Conservation (phyloP, 2,113 vertebrate genomes). For the Solea senegalensis region DNA sequence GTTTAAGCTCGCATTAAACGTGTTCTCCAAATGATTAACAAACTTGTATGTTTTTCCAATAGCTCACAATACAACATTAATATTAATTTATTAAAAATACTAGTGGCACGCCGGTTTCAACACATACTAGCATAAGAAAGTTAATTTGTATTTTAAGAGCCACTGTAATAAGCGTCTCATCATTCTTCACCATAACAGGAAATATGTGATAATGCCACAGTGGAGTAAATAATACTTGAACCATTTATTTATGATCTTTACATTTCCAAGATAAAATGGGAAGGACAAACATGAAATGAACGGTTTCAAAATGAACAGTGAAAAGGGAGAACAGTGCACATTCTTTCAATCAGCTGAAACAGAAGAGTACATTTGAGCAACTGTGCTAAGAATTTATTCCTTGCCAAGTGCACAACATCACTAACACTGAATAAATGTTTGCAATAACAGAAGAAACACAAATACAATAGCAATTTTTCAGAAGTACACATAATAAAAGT, state of each 20-base stretch:
- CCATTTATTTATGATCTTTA: conserved; percentile 66
- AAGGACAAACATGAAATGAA: conserved; percentile 21
- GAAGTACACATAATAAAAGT: conserved; percentile 64
- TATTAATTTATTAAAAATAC: too few relatives aligned
- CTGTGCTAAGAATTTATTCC: conserved; percentile 9
- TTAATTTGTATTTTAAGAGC: too few relatives aligned
- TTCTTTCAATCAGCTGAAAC: conserved; percentile 27
- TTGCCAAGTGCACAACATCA: conserved; percentile 28
- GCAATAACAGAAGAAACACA: conserved; percentile 29
- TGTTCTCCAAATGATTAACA: too few relatives aligned
- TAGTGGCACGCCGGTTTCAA: too few relatives aligned
- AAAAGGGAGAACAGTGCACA: conserved; percentile 20
- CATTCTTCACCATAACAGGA: too few relatives aligned
- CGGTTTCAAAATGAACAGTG: conserved; percentile 12
- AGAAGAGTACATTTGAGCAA: conserved; percentile 36
- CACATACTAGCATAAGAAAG: too few relatives aligned
- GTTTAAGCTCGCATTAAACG: too few relatives aligned
- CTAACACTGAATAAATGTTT: conserved; percentile 16
- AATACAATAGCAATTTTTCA: conserved; percentile 52
- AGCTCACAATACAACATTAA: too few relatives aligned
- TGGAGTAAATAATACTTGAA: neutral
- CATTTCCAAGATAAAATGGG: conserved; percentile 63
- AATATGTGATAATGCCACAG: conserved; percentile 9
- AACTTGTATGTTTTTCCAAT: too few relatives aligned
- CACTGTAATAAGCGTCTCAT: too few relatives aligned